Evolutionary conservation across 2,797 vertebrate genomes (phyloP).

Genomic region (Menidia menidia): DNA sequence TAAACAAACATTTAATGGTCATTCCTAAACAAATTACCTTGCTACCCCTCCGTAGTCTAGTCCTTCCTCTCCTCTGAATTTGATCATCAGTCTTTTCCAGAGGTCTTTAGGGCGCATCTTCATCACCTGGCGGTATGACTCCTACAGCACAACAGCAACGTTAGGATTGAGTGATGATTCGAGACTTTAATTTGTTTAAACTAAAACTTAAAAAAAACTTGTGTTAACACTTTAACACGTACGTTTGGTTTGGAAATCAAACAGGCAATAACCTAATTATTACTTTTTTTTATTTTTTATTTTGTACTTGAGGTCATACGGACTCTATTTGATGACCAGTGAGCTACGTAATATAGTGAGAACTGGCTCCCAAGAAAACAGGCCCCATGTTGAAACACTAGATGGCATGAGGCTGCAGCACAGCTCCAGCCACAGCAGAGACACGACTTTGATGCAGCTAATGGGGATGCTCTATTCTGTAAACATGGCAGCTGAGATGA

Average conservation of each 20-base stretch:
- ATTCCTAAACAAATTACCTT: slow-evolving; percentile 79
- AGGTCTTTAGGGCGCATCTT: slow-evolving; percentile 99
- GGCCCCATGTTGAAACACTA: neutral
- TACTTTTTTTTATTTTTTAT: no score
- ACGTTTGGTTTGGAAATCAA: neutral
- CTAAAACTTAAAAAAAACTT: no score
- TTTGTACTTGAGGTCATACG: neutral
- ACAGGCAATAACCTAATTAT: neutral
- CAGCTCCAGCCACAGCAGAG: neutral
- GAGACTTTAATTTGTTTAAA: neutral
- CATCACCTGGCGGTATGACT: slow-evolving; percentile 98
- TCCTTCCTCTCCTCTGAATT: slow-evolving; percentile 97
- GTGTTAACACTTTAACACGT: no score
- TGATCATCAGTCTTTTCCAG: slow-evolving; percentile 99
- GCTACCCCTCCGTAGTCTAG: slow-evolving; percentile 97
- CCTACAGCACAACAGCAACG: slow-evolving; percentile 75
- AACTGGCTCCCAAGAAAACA: neutral
- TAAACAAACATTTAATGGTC: neutral
- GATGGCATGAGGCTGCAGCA: neutral
- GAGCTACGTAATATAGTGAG: no score
- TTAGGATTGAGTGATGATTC: neutral
- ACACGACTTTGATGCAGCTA: neutral
- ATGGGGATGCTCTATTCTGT: neutral
- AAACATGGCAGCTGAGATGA: neutral
- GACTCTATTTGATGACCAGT: neutral